phyloP scores from a whole-genome alignment of 2,113 vertebrate species.

The Hydrolagus affinis region DNA sequence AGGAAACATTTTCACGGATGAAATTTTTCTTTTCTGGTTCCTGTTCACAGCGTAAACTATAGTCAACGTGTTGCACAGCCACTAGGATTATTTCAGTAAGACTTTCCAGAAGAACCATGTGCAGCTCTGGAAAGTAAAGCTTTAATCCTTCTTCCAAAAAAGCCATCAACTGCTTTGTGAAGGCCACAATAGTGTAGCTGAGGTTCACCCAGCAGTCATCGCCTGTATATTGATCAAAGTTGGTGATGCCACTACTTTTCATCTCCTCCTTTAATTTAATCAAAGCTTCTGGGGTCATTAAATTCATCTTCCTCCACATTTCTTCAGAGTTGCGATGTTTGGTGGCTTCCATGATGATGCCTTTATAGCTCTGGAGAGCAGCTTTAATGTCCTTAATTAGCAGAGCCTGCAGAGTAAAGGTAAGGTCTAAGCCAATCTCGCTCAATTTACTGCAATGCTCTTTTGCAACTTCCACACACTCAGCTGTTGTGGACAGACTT shows the following conservation, averaged over 20 bases:
- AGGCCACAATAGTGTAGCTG: conserved; percentile 93
- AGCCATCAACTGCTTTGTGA: conserved; percentile 95
- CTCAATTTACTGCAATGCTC: conserved; percentile 91
- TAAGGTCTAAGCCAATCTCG: conserved; percentile 89
- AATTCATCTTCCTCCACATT: conserved; percentile 96
- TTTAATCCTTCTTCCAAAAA: conserved; percentile 92
- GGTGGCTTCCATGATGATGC: conserved; percentile 93
- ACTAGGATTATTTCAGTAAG: conserved; percentile 87
- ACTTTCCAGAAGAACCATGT: conserved; percentile 94
- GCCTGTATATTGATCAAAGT: conserved; percentile 84
- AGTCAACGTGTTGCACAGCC: conserved; percentile 93
- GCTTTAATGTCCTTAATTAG: conserved; percentile 87
- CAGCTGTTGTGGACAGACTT: conserved; percentile 85
- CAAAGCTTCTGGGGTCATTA: conserved; percentile 93
- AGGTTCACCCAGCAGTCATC: conserved; percentile 98
- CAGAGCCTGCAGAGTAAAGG: conserved; percentile 84
- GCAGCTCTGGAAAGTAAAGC: conserved; percentile 90
- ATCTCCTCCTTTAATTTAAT: conserved; percentile 89
- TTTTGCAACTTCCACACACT: conserved; percentile 91
- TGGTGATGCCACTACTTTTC: conserved; percentile 71
- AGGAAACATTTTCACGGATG: conserved; percentile 81
- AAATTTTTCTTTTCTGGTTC: conserved; percentile 89
- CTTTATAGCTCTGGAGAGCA: conserved; percentile 85
- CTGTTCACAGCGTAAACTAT: conserved; percentile 92
- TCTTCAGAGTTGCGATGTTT: conserved; percentile 97